Evolutionary conservation across 1,140 invertebrate species (phyloP), one percentile per base, ranked within the genome.

Genomic region (Capitella teleta): DNA sequence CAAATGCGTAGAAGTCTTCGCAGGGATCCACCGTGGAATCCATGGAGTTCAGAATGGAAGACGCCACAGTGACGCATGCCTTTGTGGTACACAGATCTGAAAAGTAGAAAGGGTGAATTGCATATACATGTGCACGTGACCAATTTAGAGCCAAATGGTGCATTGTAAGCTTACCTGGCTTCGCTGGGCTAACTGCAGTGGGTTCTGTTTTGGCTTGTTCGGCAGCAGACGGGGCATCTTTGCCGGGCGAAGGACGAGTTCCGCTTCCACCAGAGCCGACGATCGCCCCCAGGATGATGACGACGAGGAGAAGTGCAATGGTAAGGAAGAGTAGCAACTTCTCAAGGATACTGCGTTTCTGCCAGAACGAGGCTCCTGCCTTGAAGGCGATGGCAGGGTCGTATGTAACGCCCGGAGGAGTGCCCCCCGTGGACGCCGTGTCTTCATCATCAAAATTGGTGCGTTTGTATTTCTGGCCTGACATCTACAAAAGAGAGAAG

Each of bases 1-100:
- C 80, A 70, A 86, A 97, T 47, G 85, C 77, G 70, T 95, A 98
- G 73, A 97, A 98, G 70, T 98, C 89, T 6, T 89, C 78, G 67
- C 94, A 98, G 0, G 93, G 92, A 67, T 94, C 78, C 2, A 83
- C 77, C 1, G 70, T 75, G 0, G 70, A 66, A 65, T 97, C 86
- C 70, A 96, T 84, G 1, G 85, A 83, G 51, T 83, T 81, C 32
- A 94, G 76, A 30, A 96, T 83, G 47, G 84, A 79, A 37, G 85
- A 86, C 0, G 90, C 83, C 0, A 87, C 86, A 47, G 82, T 85
- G 4, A 95, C 83, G 63, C 90, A 94, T 4, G 82, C 81, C 50
- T 85, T 78, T 10, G 84, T 44, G 3, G 42, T 44, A 25, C 42
- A 44, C 21, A 44, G n/a, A 26, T 44, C 25, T 44, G 21, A 21